These are phyloP conservation scores for Pungitius pungitius DNA, from an alignment of 2,113 vertebrate species.

Conservation along the genomic window DNA sequence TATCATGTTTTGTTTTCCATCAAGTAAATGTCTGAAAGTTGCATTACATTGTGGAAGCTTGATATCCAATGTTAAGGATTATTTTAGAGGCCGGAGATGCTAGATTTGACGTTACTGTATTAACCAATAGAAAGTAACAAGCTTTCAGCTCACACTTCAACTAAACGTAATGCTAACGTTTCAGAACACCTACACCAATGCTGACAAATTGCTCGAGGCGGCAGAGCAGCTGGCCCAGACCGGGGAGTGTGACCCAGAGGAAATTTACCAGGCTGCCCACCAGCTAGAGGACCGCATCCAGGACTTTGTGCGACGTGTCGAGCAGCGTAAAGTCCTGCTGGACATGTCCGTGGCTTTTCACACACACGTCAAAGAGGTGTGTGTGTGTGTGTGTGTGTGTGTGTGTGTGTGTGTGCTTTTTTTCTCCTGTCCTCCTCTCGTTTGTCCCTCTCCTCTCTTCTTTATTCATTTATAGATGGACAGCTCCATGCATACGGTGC, in stretches of 20 bases:
- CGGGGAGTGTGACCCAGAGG: slow-evolving; percentile 96
- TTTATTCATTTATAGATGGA: too few species aligned
- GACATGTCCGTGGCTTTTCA: slow-evolving; percentile 99
- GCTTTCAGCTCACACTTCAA: neutral
- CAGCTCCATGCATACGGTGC: slow-evolving; percentile 1
- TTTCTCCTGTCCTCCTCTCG: neutral
- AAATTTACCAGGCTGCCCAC: slow-evolving; percentile 98
- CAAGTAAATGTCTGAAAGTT: neutral
- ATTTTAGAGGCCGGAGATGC: neutral
- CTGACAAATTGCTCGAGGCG: slow-evolving; percentile 95
- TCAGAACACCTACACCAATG: slow-evolving; percentile 98
- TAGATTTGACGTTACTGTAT: neutral
- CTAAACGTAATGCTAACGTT: slow-evolving; percentile 18
- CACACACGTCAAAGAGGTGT: slow-evolving; percentile 97
- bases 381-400: too few species aligned
- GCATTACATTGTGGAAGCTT: neutral
- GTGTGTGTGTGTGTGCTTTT: too few species aligned
- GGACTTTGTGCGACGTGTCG: slow-evolving; percentile 96
- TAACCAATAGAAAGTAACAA: neutral
- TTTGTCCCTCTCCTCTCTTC: neutral
- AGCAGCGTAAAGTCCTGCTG: slow-evolving; percentile 94
- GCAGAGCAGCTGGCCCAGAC: slow-evolving; percentile 98
- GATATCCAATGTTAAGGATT: neutral
- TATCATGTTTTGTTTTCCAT: neutral
- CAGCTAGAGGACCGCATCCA: slow-evolving; percentile 97